Evolutionary conservation across 2,797 vertebrate species (phyloP), one percentile per base, ranked within the genome.

Genomic region (Myotis planiceps): DNA sequence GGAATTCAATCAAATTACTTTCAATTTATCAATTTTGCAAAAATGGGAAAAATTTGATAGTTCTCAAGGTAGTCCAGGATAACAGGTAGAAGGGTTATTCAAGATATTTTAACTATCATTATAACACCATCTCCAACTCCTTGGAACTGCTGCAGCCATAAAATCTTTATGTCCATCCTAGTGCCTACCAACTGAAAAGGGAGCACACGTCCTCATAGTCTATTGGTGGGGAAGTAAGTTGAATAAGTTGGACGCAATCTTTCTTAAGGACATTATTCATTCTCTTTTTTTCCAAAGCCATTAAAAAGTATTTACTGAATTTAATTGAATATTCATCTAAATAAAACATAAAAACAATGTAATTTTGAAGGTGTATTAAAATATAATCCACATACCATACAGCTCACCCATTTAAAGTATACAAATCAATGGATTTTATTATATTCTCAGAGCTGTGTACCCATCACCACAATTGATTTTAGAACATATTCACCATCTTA

Each of bases 291-390:
- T 10, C 9, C 9, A 84, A 74, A 68, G 15, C 16, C 34, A 53
- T 18, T 84, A 7, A 79, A 85, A 88, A 80, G 14, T 45, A 9
- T 39, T 74, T 74, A 55, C 79, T 76, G n/a, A 95, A 49, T 47
- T 75, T n/a, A 95, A 69, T n/a, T 74, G 39, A 60, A 63, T 84
- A 75, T 63, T 80, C 32, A 47, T 71, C 82, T 66, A 51, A 72
- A 63, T 47, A 65, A 92, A 86, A 39, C 21, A 69, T 60, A 16
- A 55, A 90, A 87, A 53, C 21, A 14, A 32, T 55, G 47, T 66
- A n/a, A 49, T 55, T 60, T 86, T 93, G 45, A 47, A 85, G 27
- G 3, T 58, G 89, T 89, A 58, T 71, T 88, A 76, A 86, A 68
- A 42, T 71, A 42, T 15, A 88, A 76, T n/a, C 63, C 53, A 32